Base-by-base conservation (phyloP, 2,888 invertebrate species). In the Nineta flava region DNA sequence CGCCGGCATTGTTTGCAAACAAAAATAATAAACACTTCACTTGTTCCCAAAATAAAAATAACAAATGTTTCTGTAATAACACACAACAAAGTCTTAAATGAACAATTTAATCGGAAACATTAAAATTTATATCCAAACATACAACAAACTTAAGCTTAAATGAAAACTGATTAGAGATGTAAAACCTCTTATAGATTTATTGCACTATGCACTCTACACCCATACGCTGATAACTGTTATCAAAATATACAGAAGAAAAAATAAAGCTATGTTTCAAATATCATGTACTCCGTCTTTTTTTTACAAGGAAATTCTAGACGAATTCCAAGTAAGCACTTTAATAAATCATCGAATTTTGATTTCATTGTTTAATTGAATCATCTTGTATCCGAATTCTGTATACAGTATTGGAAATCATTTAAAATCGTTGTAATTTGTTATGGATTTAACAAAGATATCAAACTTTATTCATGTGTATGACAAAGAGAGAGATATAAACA, bases 1-100 rank as follows among this genome's bases (percentile, higher is more conserved):
- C 57, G 79, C 76, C 65, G 81, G 81, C 81, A 81, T 81, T 62
- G 64, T 68, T 47, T 15, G 7, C 4, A 26, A 26, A 6, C 4
- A 26, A 3, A 26, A 26, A 26, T 7, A 26, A 26, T 26, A 26
- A 26, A 26, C 26, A 26, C 26, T 26, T 26, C 26, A 26, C 26
- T 26, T 7, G 26, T 26, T 26, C 7, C 7, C 4, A 26, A 26
- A n/a, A n/a, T n/a, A n/a, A n/a, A n/a, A n/a, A n/a, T n/a, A 40
- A 4, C 40, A 40, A 40, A 13, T 40, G 40, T 10, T 10, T 15
- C n/a, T 10, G 15, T 13, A 40, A 34, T 34, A 9, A 34, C 10
- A 15, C 38, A 38, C n/a, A 38, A 15, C n/a, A n/a, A 26, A 5
- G 26, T 26, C 7, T 26, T 26, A 6, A 26, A 26, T 26, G 2